Evolutionary conservation across 2,888 invertebrate species (phyloP).

Genomic region (Elegia similella): DNA sequence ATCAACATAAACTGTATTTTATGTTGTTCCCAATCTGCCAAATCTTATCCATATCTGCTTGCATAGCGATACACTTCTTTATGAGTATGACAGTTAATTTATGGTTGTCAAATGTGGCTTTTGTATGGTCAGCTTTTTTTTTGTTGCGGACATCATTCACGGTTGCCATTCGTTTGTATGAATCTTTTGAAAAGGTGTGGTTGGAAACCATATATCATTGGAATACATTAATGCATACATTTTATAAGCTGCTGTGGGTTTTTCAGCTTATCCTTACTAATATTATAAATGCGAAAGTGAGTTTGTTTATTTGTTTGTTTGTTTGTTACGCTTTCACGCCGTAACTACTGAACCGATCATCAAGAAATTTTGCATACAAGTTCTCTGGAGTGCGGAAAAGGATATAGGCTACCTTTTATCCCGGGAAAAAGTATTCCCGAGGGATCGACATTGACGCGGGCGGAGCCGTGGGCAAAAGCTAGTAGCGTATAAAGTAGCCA

Average conservation of each 20-base stretch:
- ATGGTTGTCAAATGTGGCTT: slow-evolving; percentile 44
- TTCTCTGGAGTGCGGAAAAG: too few species aligned
- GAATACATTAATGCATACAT: background rate
- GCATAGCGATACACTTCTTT: slow-evolving; percentile 17
- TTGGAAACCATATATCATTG: slow-evolving; percentile 10
- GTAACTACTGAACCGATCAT: too few species aligned
- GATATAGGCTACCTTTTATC: too few species aligned
- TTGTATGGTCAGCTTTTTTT: slow-evolving; percentile 53
- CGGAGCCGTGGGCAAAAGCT: too few species aligned
- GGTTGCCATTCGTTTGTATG: slow-evolving; percentile 12
- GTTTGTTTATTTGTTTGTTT: too few species aligned
- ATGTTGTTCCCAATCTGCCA: slow-evolving; percentile 69
- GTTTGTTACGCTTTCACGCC: too few species aligned
- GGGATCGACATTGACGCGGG: too few species aligned
- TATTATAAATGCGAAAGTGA: background rate
- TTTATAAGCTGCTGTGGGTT: background rate
- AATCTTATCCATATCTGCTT: slow-evolving; percentile 54
- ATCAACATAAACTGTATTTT: slow-evolving; percentile 77
- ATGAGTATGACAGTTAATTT: slow-evolving; percentile 57
- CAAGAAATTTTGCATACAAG: too few species aligned
- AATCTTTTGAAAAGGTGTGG: slow-evolving; percentile 16
- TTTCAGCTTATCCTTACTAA: background rate
- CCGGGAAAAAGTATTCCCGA: too few species aligned
- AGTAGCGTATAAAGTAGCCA: too few species aligned
- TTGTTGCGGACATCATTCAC: slow-evolving; percentile 31